Evolutionary conservation across 2,113 vertebrate species (phyloP).

Genomic region (Myotis davidii): DNA sequence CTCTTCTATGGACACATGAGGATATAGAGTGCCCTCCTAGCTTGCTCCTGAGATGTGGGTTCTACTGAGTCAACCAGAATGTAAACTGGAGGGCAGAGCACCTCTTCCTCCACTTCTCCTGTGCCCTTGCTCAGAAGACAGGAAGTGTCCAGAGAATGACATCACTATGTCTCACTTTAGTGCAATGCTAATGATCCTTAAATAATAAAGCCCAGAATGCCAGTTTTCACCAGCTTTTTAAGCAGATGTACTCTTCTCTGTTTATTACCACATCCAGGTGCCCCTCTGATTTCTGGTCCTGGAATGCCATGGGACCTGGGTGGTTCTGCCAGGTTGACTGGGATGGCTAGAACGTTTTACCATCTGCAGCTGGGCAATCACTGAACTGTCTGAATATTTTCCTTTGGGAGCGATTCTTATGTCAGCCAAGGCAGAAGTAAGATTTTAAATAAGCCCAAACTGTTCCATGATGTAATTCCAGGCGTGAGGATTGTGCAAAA

Average conservation of each 20-base stretch:
- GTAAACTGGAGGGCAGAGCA: neutral
- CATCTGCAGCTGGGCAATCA: conserved; percentile 59
- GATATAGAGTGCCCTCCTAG: neutral
- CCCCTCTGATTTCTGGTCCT: conserved; percentile 36
- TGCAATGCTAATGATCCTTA: neutral
- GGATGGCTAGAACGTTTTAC: conserved; percentile 36
- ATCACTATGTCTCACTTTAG: neutral
- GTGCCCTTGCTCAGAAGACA: neutral
- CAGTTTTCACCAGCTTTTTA: neutral
- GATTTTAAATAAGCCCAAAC: conserved; percentile 56
- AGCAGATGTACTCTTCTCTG: neutral
- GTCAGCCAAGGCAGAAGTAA: conserved; percentile 52
- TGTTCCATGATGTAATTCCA: conserved; percentile 52
- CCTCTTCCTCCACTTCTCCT: neutral
- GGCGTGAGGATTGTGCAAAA: conserved; percentile 33
- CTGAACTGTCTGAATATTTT: conserved; percentile 53
- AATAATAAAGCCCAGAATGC: neutral
- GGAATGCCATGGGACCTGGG: neutral
- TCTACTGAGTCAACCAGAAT: neutral
- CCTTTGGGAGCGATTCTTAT: conserved; percentile 43
- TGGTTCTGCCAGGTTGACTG: conserved; percentile 42
- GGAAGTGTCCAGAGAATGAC: neutral
- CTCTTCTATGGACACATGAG: neutral
- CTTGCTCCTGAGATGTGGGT: neutral
- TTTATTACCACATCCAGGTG: neutral